phyloP scores from a whole-genome alignment of 2,888 invertebrate genomes.

The Stenolophus ochropezus region DNA sequence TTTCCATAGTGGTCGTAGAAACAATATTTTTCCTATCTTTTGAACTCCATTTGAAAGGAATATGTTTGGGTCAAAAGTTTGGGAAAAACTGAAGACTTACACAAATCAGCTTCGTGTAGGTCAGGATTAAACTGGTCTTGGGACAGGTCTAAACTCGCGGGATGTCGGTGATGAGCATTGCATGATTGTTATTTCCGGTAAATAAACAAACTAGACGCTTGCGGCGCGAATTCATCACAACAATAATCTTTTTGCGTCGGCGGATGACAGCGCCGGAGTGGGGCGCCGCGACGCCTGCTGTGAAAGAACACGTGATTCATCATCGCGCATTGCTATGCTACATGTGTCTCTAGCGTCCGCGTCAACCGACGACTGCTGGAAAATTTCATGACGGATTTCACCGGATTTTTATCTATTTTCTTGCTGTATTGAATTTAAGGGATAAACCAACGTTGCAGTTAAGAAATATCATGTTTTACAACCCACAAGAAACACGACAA shows the following conservation, averaged over 20 bases:
- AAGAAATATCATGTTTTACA: neutral
- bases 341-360: conserved; percentile 7
- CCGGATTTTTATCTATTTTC: neutral
- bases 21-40: too few relatives aligned
- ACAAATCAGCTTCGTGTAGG: too few relatives aligned
- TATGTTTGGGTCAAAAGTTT: too few relatives aligned
- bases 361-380: neutral
- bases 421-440: neutral
- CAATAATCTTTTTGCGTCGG: conserved; percentile 2
- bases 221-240: neutral
- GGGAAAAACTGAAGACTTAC: too few relatives aligned
- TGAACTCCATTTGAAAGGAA: too few relatives aligned
- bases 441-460: neutral
- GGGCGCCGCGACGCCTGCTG: neutral
- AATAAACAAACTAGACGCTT: neutral
- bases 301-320: conserved; percentile 44
- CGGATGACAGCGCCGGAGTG: neutral
- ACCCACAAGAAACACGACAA: neutral
- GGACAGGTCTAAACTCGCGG: too few relatives aligned
- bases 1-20: too few relatives aligned
- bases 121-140: too few relatives aligned
- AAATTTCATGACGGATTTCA: conserved; percentile 17
- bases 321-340: conserved; percentile 17
- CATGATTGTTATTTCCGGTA: neutral
- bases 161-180: too few relatives aligned